Evolutionary conservation across 2,113 vertebrate genomes (phyloP), one percentile per base, ranked within the genome.

Genomic region (Engraulis encrasicolus): DNA sequence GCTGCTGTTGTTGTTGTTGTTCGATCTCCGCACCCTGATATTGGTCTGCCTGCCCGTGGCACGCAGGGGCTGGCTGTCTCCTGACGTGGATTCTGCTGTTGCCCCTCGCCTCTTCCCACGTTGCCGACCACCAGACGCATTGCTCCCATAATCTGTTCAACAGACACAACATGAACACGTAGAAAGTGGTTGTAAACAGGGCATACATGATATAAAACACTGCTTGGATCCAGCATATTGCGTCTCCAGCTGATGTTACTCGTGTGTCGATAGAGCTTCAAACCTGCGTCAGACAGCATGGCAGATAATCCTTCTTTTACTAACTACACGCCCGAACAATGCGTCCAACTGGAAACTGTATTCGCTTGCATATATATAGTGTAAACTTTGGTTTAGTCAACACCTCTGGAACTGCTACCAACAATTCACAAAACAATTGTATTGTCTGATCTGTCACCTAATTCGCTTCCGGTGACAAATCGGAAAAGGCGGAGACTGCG

Each of bases 41-140:
- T 89, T 97, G 37, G 93, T 95, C 94, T 97, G 97, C 91, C 97
- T 95, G 18, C 96, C 97, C n/a, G 96, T 97, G 86, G 97, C 96
- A 84, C 97, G 96, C 87, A 96, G 86, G 81, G 95, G 94, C 91
- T 97, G 95, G 77, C 82, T 95, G 81, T 98, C 97, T 14, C 93
- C 93, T 54, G 61, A 80, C 82, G 94, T 94, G 6, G 95, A 93
- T 40, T 98, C 97, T 81, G 93, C 88, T 45, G 85, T 88, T 31
- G 93, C 87, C 81, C 89, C 90, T 91, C 96, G 96, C 92, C 97
- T 99, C 91, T 96, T 98, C 0, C 94, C 94, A 87, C 96, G 92
- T 23, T 93, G 84, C 6, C 96, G 95, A 66, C 93, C 92, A 12
- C 91, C 89, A 61, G 97, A 95, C 91, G 96, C 93, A 81, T 89